A percentile compares a stretch with the other conserved stretches of the same genome.
Conservation (phyloP, 2,113 vertebrate genomes). For the Salvelinus fontinalis region DNA sequence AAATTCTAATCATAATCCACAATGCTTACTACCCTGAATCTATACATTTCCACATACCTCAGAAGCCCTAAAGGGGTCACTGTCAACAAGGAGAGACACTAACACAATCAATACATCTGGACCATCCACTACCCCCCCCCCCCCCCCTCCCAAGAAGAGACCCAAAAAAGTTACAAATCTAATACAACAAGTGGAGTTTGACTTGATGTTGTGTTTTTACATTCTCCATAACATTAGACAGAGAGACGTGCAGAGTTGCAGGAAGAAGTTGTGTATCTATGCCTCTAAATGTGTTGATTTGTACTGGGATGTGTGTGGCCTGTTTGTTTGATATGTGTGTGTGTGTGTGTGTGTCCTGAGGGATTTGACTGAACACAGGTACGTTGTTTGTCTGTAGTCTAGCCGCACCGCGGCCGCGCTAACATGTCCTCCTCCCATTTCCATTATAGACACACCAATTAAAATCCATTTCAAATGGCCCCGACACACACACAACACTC, state of each 20-base stretch:
- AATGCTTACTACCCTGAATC: no score
- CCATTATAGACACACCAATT: slow-evolving; percentile 11
- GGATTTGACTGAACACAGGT: neutral
- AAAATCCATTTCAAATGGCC: slow-evolving; percentile 12
- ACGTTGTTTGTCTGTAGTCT: neutral
- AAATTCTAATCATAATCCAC: no score
- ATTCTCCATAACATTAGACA: neutral
- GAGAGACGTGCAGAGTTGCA: neutral
- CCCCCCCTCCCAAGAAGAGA: neutral
- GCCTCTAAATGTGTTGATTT: no score
- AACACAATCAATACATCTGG: slow-evolving; percentile 42
- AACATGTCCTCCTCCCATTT: neutral
- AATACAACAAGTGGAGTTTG: no score
- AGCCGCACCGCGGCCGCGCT: neutral
- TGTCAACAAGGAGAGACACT: slow-evolving; percentile 61
- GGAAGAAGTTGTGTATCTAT: neutral
- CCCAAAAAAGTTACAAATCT: no score
- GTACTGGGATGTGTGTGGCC: neutral
- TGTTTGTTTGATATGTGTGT: neutral
- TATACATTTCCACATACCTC: no score
- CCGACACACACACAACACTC: slow-evolving; percentile 8
- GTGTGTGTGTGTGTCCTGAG: neutral
- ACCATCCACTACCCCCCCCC: no score
- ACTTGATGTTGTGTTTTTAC: no score
- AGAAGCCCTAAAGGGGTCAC: slow-evolving; percentile 66